Evolutionary conservation across 2,113 vertebrate species (phyloP), one percentile per base, ranked within the genome.

Genomic region (Rissa tridactyla): DNA sequence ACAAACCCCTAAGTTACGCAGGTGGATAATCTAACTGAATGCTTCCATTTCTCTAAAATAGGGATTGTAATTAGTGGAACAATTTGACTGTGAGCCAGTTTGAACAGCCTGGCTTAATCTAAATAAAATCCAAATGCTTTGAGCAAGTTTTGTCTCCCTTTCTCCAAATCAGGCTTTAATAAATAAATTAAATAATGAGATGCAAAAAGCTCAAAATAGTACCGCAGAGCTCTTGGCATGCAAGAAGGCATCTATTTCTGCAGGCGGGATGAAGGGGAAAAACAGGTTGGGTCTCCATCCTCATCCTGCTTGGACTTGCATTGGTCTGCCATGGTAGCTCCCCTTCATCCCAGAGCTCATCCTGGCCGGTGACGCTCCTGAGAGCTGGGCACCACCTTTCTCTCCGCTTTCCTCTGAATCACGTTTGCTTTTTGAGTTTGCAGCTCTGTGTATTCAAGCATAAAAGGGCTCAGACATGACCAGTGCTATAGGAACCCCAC

Each of bases 171-270:
- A n/a, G 54, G 27, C 86, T 83, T 54, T 64, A 94, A 76, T 79
- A 95, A 95, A 87, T 86, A 71, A 84, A 92, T 88, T 38, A 79
- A 95, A 70, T 61, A 85, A 83, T n/a, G 46, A 81, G 51, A 71
- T 68, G 64, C 22, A 51, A 15, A 77, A 90, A 60, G 36, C 88
- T 94, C 34, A 38, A 40, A 94, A 86, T 82, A 89, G 70, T 36
- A 27, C 32, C 5, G 5, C n/a, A 36, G 64, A 54, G 68, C 75
- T 76, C 62, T 92, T 86, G 82, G 55, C 80, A 88, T 34, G 36
- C 40, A 46, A 26, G 80, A 66, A 44, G 34, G 73, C 77, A 49
- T 66, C 72, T 60, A 29, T 15, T 84, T 60, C n/a, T 17, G 9
- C 0, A 2, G 57, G 40, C 4, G 2, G 42, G 71, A 30, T n/a